Evolutionary conservation across 35 echinoderm and acorn worm species (phyloP), one percentile per base, ranked within the genome.

Genomic region (Anneissia japonica): DNA sequence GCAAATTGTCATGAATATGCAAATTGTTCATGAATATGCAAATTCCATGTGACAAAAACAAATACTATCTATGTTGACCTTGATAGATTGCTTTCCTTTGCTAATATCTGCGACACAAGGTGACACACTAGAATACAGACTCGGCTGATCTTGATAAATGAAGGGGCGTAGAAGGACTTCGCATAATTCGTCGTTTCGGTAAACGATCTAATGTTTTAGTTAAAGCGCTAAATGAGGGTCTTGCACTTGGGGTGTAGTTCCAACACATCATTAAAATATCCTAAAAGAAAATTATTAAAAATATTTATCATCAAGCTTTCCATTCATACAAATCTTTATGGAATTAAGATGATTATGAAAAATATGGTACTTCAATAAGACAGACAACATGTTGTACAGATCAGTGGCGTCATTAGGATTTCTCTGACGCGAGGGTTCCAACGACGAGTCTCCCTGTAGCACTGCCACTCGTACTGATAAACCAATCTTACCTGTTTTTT

Each of bases 191-290:
- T 5, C 80, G 83, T 37, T 89, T 76, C n/a, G 95, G 95, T 37
- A 97, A 72, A 76, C 91, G 77, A 34, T 88, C 73, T 21, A 97
- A 86, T 39, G 82, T 90, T 51, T 93, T 93, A 72, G 85, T 97
- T 43, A 97, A 88, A 7, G 85, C 51, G 16, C 77, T 84, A 79
- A 97, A 97, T 35, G 83, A 82, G 19, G 91, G 95, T 14, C 95
- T 74, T 11, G 55, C 74, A 11, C 93, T 91, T 51, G 91, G 84
- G 35, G 82, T 75, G 76, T 93, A 97, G 23, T 81, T 37, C 95
- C 95, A 97, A 46, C 95, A 97, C 95, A 97, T 86, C 95, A 97
- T 97, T 34, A 97, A 86, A 76, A 97, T 93, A 38, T 97, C 95
- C 95, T 97, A 4, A 40, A 31, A 77, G 39, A 31, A 84, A 1